These are phyloP conservation scores for Calliphora vicina DNA, from an alignment of 1,140 invertebrate genomes.

Conservation along the genomic window DNA sequence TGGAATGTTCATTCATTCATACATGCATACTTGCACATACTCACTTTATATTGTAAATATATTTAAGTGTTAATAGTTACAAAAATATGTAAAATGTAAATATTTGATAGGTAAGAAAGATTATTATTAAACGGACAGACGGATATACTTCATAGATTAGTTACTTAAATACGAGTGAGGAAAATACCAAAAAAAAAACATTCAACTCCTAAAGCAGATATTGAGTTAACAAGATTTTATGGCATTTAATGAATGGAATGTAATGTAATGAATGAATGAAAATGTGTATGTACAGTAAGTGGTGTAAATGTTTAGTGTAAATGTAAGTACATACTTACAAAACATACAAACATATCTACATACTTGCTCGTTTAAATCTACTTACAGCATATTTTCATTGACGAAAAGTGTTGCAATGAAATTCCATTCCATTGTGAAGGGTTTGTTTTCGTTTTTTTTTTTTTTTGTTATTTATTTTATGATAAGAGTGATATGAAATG, in stretches of 20 bases:
- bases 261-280: too few species aligned
- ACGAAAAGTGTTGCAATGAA: constrained; percentile 15
- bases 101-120: neutral
- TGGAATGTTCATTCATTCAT: neutral
- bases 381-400: constrained; percentile 4
- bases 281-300: too few species aligned
- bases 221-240: too few species aligned
- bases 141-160: neutral
- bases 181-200: neutral
- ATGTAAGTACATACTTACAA: too few species aligned
- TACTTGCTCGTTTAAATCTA: too few species aligned
- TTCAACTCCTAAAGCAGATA: too few species aligned
- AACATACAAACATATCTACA: too few species aligned
- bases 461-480: too few species aligned
- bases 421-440: constrained; percentile 28
- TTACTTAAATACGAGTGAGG: too few species aligned
- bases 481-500: too few species aligned
- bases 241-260: too few species aligned
- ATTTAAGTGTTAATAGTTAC: neutral
- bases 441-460: neutral
- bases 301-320: too few species aligned
- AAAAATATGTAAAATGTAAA: neutral
- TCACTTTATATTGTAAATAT: neutral
- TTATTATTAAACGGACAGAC: neutral
- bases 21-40: neutral